Evolutionary conservation across 1,140 invertebrate species (phyloP), one percentile per base, ranked within the genome.

Genomic region (Rhyacophila brunnea): DNA sequence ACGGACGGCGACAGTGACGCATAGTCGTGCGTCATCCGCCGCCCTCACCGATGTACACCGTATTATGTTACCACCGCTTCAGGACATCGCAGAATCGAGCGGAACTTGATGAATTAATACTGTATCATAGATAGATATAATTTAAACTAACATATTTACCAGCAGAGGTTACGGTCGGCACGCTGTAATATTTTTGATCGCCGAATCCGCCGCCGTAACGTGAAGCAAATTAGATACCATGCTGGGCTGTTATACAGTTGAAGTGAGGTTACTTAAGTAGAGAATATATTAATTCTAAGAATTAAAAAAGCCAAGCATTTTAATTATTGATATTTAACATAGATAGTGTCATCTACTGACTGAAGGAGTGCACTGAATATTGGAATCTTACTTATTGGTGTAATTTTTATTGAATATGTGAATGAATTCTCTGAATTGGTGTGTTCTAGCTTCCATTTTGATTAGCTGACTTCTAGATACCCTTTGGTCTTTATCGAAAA

Each of bases 1-100:
- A 85, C 83, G 11, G 83, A 85, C 70, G 80, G 78, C 48, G 84
- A 86, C 67, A 85, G 83, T 71, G 84, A 86, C 67, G 81, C 84
- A 20, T 84, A 67, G 69, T 57, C 38, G 46, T 34, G 23, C 54
- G 60, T 53, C 38, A 58, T 42, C 9, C 44, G 14, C 20, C 43
- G 17, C 19, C 15, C 4, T n/a, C n/a, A 40, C 15, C 15, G n/a
- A n/a, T 40, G n/a, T 15, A 40, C 38, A 28, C 36, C 28, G 11
- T 15, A 19, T 44, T 44, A 54, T 32, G 19, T 45, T 54, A 45
- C 23, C 28, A 45, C 23, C 20, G 23, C 23, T 28, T 28, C 9
- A 9, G 4, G 23, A 5, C 23, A 9, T 28, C 23, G 9, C 9
- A 28, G 23, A n/a, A 13, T 40, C 11, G 11, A 13, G 11, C 11